Evolutionary conservation across 2,888 invertebrate species (phyloP).

Genomic region (Cataglyphis rosenhaueri): DNA sequence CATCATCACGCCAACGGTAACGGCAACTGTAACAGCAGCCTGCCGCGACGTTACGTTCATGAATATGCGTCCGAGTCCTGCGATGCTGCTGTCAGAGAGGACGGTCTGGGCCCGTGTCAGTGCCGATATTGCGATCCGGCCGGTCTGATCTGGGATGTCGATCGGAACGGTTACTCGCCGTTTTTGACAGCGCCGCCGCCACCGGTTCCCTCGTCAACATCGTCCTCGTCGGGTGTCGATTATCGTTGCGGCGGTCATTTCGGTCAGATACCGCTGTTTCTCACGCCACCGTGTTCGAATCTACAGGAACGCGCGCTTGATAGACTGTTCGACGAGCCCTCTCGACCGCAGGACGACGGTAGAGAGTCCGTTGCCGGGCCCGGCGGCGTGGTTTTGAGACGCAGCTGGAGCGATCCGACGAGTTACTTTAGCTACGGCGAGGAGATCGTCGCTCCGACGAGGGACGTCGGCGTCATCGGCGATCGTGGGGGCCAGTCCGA

Average conservation of each 20-base stretch:
- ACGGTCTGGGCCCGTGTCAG: slow-evolving; percentile 87
- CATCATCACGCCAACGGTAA: slow-evolving; percentile 67
- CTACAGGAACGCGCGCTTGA: slow-evolving; percentile 73
- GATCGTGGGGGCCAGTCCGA: slow-evolving; percentile 80
- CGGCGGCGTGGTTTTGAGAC: slow-evolving; percentile 84
- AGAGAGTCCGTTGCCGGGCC: slow-evolving; percentile 29
- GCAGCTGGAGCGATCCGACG: slow-evolving; percentile 89
- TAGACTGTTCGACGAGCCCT: slow-evolving; percentile 83
- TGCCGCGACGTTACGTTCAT: slow-evolving; percentile 65
- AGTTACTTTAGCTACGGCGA: slow-evolving; percentile 83
- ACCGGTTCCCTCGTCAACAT: background rate
- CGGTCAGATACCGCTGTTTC: slow-evolving; percentile 68
- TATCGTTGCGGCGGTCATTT: slow-evolving; percentile 62
- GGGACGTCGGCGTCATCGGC: slow-evolving; percentile 85
- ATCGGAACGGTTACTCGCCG: slow-evolving; percentile 87
- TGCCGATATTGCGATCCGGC: slow-evolving; percentile 92
- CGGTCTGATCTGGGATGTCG: slow-evolving; percentile 91
- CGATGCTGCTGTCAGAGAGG: slow-evolving; percentile 75
- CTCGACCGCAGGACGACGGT: slow-evolving; percentile 80
- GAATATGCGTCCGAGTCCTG: slow-evolving; percentile 72
- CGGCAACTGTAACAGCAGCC: slow-evolving; percentile 68
- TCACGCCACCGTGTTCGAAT: slow-evolving; percentile 66
- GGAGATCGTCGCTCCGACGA: slow-evolving; percentile 80
- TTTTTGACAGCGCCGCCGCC: slow-evolving; percentile 86
- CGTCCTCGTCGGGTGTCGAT: slow-evolving; percentile 44